A percentile compares a stretch with the other conserved stretches of the same genome.
Conservation (phyloP, 2,797 vertebrate genomes). For the Microcaecilia unicolor region DNA sequence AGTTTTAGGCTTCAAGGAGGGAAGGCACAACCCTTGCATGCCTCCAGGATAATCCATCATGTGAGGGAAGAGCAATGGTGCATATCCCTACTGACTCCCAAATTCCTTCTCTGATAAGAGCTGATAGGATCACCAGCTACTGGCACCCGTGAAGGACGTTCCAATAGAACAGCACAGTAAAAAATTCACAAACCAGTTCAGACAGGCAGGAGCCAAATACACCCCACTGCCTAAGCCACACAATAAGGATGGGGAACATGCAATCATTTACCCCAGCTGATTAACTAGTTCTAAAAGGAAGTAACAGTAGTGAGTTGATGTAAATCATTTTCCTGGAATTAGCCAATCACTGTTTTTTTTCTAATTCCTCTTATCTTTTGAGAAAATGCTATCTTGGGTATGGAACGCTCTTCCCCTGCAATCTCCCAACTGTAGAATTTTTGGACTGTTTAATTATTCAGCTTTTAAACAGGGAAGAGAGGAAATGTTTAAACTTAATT, state of each 20-base stretch:
- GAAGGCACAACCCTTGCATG: background rate
- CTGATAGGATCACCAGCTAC: background rate
- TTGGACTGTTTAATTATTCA: too few relatives aligned
- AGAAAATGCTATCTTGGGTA: too few relatives aligned
- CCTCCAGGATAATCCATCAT: too few relatives aligned
- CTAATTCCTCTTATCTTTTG: too few relatives aligned
- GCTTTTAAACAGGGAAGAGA: too few relatives aligned
- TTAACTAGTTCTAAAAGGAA: background rate
- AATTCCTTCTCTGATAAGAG: constrained; percentile 1
- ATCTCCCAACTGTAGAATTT: too few relatives aligned
- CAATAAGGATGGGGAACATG: constrained; percentile 6
- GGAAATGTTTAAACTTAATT: too few relatives aligned
- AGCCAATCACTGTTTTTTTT: background rate
- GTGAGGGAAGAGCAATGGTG: background rate
- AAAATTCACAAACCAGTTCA: constrained; percentile 8
- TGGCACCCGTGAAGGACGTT: background rate
- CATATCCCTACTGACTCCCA: background rate
- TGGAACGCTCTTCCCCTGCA: too few relatives aligned
- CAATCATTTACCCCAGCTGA: constrained; percentile 7
- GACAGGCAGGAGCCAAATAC: constrained; percentile 1
- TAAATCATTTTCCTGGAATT: background rate
- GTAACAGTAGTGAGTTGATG: background rate
- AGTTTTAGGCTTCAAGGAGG: background rate
- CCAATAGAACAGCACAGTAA: constrained; percentile 3
- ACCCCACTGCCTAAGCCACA: background rate